Evolutionary conservation across 2,888 invertebrate species (phyloP), one percentile per base, ranked within the genome.

Genomic region (Scrobipalpa costella): DNA sequence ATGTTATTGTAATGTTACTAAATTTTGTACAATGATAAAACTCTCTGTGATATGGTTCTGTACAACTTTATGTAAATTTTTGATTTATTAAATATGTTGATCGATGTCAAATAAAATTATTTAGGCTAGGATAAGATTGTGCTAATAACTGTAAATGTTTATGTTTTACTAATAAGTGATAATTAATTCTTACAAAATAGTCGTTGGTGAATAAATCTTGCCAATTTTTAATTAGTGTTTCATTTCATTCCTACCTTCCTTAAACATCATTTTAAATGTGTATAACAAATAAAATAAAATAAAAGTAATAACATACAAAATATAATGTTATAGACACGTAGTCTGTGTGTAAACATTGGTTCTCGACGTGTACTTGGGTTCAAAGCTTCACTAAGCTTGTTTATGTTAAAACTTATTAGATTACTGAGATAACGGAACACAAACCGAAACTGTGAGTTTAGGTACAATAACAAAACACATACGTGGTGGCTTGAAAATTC

Each of bases 31-130:
- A 74, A 76, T 74, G 74, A 76, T 74, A 74, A 76, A 74, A 70
- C 76, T 72, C 71, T 58, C 79, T 80, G 79, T 80, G 81, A 81
- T 81, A 79, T 70, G 69, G 50, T 63, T 62, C 63, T 62, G 60
- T 63, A 61, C 44, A 64, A n/a, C 47, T 7, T 27, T n/a, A n/a
- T 60, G 40, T 19, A 44, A 49, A n/a, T 57, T 57, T 57, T 15
- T 49, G 27, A 17, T 34, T 33, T 50, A n/a, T 60, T 27, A 47
- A 66, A 62, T 34, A 52, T 57, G 63, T 66, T 64, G 63, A 63
- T 67, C 68, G 67, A 64, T 65, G 66, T 64, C 50, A 50, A 19
- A 50, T 50, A 21, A 50, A 19, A 6, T 36, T 17, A 27, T 9
- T 15, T 55, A 55, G 11, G 33, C 27, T 49, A 55, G n/a, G 1